Base-by-base conservation (phyloP, 1,140 invertebrate species). In the Aethina tumida region DNA sequence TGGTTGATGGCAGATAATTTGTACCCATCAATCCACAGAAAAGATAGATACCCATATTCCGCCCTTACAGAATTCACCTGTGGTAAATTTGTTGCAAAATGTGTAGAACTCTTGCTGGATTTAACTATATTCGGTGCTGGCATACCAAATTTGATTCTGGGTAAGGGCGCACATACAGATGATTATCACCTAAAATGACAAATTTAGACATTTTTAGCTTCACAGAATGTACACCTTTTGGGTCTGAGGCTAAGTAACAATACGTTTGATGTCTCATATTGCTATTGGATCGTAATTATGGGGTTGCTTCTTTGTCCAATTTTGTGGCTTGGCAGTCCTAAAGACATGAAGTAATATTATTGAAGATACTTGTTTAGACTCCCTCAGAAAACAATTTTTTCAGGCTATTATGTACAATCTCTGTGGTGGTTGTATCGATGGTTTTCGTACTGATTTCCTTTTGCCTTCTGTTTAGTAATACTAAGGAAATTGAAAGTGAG, bases 291-390 rank as follows among this genome's bases (percentile, higher is more conserved):
- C 48, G 56, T 84, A 2, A 50, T 84, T 5, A 64, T 85, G 5
- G 81, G 78, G 0, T 32, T 79, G 2, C 49, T 79, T 30, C 62
- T 85, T 5, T 83, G 80, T 47, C 82, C 83, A 1, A 59, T 84
- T 25, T 77, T 84, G 71, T 85, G 82, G 82, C 63, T 85, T n/a
- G 81, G 81, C 27, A 84, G 81, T 48, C 83, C 83, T 0, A 81
- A 83, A 58, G 79, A 86, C 53, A 84, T 85, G 79, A 82, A 84
- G 83, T 84, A 64, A 69, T 64, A 24, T 12, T 8, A 24, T 24
- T 24, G 8, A 8, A 8, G 22, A 12, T 12, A 24, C 22, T 24
- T 24, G 8, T 24, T 24, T 24, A 12, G 8, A 12, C 12, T 24
- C 7, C 12, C 22, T 24, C 22, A 24, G 22, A 8, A 8, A 24